Conservation (phyloP, 2,888 invertebrate genomes). For the Mayetiola destructor region DNA sequence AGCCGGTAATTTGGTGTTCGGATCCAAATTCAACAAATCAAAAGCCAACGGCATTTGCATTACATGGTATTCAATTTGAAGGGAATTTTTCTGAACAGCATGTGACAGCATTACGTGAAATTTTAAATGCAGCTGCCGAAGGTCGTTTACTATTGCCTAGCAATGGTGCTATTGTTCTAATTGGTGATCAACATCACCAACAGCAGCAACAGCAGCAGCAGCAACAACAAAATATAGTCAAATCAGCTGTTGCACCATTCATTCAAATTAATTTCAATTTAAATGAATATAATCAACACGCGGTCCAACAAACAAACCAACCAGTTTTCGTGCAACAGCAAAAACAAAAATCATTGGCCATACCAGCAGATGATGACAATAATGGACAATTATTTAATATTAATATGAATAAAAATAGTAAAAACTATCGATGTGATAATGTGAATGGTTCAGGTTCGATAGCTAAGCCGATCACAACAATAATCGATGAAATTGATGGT, state of each 20-base stretch:
- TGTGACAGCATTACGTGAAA: constrained; percentile 32
- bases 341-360: too few species aligned
- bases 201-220: constrained; percentile 13
- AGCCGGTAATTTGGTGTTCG: constrained; percentile 36
- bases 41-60: constrained; percentile 34
- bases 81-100: constrained; percentile 36
- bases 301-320: too few species aligned
- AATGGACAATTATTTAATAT: constrained; percentile 14
- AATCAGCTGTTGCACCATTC: neutral
- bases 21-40: constrained; percentile 36
- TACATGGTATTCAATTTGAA: constrained; percentile 35
- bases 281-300: neutral
- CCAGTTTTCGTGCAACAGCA: too few species aligned
- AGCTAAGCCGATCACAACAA: neutral
- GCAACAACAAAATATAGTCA: neutral
- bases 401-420: neutral
- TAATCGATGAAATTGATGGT: constrained; percentile 9
- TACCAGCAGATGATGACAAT: too few species aligned
- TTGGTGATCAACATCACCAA: constrained; percentile 19
- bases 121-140: constrained; percentile 35
- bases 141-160: constrained; percentile 34
- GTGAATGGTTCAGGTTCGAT: too few species aligned
- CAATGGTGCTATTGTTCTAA: constrained; percentile 35
- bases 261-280: too few species aligned
- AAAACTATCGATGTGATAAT: too few species aligned